These are phyloP conservation scores for Thalassaphorura encarpata DNA, from an alignment of 1,140 invertebrate species.

Conservation along the genomic window DNA sequence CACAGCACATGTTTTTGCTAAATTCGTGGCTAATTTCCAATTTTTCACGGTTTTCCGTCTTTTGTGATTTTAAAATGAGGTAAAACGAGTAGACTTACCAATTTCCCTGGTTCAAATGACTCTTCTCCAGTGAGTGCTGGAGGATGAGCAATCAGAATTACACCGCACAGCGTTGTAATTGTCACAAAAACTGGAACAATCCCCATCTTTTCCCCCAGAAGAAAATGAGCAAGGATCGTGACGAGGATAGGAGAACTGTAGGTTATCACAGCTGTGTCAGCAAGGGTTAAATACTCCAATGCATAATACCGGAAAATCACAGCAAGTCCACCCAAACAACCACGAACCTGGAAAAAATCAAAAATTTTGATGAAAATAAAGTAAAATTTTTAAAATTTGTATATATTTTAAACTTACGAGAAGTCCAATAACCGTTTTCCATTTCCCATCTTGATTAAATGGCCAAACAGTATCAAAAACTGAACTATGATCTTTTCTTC, in stretches of 20 bases:
- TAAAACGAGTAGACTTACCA: constrained; percentile 5
- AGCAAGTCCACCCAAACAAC: constrained; percentile 17
- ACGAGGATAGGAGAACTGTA: constrained; percentile 26
- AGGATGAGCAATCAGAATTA: constrained; percentile 15
- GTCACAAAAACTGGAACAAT: constrained; percentile 17
- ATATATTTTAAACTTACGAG: constrained; percentile 12
- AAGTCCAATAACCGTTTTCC: constrained; percentile 24
- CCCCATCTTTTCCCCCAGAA: constrained; percentile 23
- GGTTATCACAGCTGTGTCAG: constrained; percentile 25
- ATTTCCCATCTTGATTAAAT: constrained; percentile 11
- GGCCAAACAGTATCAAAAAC: constrained; percentile 29
- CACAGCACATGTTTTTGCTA: no score
- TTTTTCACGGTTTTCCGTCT: no score
- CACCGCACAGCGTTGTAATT: constrained; percentile 18
- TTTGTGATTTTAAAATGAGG: not conserved
- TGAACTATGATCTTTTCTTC: constrained; percentile 1
- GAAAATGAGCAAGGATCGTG: constrained; percentile 26
- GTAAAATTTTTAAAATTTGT: not conserved
- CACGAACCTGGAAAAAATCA: constrained; percentile 17
- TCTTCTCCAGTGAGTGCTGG: constrained; percentile 17
- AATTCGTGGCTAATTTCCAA: no score
- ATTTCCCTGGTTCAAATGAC: constrained; percentile 13
- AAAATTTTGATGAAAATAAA: constrained; percentile 1
- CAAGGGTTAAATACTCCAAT: constrained; percentile 27
- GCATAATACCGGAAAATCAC: constrained; percentile 28